A percentile compares a stretch with the other conserved stretches of the same genome.
phyloP scores from a whole-genome alignment of 1,140 invertebrate species.

The Ceratina japonica region DNA sequence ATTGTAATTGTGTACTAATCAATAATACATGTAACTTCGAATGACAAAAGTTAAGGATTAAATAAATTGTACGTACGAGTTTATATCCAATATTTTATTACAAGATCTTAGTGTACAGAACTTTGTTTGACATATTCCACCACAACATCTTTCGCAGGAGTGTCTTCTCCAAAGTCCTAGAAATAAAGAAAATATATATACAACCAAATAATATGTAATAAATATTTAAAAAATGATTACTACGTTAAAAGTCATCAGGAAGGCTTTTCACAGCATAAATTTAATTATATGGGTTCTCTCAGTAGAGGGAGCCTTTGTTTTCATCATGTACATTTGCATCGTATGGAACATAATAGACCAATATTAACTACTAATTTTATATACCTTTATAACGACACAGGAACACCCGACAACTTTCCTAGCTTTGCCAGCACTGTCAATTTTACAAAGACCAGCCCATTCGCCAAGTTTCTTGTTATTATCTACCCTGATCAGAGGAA shows the following conservation, averaged over 20 bases:
- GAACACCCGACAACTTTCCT: conserved; percentile 99
- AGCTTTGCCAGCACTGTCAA: conserved; percentile 99
- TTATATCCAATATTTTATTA: conserved; percentile 73
- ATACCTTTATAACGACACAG: conserved; percentile 96
- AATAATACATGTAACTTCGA: background rate
- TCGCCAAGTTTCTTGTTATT: conserved; percentile 99
- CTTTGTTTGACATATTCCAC: conserved; percentile 92
- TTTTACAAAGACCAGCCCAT: conserved; percentile 99
- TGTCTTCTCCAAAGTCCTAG: conserved; percentile 97
- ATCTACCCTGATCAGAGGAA: conserved; percentile 97
- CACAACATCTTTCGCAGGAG: conserved; percentile 94
- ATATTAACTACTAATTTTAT: conserved; percentile 21
- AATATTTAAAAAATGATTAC: conserved; percentile 25
- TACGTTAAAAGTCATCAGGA: conserved; percentile 59
- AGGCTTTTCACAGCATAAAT: conserved; percentile 72
- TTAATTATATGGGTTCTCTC: conserved; percentile 76
- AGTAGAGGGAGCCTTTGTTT: conserved; percentile 78
- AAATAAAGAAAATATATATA: conserved; percentile 69
- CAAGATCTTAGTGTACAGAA: conserved; percentile 75
- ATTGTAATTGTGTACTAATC: too few species aligned
- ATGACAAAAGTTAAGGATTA: conserved; percentile 24
- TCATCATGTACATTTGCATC: conserved; percentile 71
- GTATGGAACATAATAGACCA: too few species aligned
- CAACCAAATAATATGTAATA: background rate
- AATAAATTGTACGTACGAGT: conserved; percentile 50